Conservation (phyloP, 2,797 vertebrate genomes). For the Hafferia zeledoni region DNA sequence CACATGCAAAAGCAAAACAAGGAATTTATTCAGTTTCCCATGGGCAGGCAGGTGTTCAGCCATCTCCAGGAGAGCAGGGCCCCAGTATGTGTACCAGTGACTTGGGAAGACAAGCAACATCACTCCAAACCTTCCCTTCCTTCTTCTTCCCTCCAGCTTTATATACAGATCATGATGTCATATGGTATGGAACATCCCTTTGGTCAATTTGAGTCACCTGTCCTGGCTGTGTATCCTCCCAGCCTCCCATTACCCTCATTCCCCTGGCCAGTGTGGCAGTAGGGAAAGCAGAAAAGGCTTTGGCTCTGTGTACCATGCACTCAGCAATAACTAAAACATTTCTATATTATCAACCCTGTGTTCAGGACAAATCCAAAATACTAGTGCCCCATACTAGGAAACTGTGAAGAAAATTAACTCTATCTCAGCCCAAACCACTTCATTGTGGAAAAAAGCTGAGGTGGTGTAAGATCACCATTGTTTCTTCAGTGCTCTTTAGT, state of each 20-base stretch:
- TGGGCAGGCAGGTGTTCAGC: neutral
- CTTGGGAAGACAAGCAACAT: neutral
- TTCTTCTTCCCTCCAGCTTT: neutral
- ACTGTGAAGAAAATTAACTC: neutral
- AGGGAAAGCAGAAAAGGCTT: neutral
- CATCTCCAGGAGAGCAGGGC: neutral
- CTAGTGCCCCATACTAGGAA: accelerated
- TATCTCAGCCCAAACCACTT: neutral
- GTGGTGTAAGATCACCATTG: neutral
- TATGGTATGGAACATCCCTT: too few relatives aligned
- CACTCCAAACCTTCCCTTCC: neutral
- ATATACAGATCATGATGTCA: too few relatives aligned
- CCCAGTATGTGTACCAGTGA: accelerated
- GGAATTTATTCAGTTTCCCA: neutral
- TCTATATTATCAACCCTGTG: accelerated
- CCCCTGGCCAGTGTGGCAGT: neutral
- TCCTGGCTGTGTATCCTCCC: neutral
- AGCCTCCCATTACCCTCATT: accelerated
- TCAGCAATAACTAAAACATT: neutral
- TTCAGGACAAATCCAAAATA: neutral
- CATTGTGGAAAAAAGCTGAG: neutral
- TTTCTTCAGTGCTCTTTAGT: neutral
- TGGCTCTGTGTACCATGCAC: neutral
- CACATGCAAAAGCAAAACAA: neutral
- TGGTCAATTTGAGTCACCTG: neutral